Evolutionary conservation across 2,888 invertebrate species (phyloP).

Genomic region (Galeopsomyia nigrocyanea): DNA sequence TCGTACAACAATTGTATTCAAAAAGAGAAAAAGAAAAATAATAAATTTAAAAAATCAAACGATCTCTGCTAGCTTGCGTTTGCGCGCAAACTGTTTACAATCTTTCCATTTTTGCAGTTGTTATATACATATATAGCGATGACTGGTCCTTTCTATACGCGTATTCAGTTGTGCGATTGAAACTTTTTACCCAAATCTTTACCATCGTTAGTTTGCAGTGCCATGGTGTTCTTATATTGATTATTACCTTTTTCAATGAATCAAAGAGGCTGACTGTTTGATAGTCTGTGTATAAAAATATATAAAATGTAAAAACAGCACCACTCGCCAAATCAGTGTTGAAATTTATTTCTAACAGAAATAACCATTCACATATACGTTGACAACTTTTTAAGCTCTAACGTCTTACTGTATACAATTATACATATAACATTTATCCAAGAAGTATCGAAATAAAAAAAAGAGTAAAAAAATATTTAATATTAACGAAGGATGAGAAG

Average conservation of each 20-base stretch:
- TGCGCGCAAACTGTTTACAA: background rate
- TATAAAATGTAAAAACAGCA: conserved; percentile 10
- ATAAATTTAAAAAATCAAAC: conserved; percentile 25
- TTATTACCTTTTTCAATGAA: conserved; percentile 36
- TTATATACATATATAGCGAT: too few relatives aligned
- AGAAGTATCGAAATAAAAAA: conserved; percentile 24
- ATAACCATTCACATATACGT: conserved; percentile 11
- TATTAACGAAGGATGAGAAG: background rate
- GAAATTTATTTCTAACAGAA: conserved; percentile 34
- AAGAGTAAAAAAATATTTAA: background rate
- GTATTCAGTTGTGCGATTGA: too few relatives aligned
- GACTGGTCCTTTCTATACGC: too few relatives aligned
- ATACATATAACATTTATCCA: conserved; percentile 35
- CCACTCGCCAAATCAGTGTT: conserved; percentile 29
- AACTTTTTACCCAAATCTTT: background rate
- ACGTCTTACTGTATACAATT: conserved; percentile 43
- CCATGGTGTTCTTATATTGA: conserved; percentile 8
- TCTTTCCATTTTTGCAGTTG: background rate
- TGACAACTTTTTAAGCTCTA: conserved; percentile 37
- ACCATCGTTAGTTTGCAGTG: conserved; percentile 26
- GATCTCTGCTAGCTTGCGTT: background rate
- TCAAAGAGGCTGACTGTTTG: too few relatives aligned
- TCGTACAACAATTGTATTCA: conserved; percentile 9
- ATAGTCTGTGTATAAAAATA: conserved; percentile 26
- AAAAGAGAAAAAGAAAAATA: background rate